phyloP scores from a whole-genome alignment of 2,113 vertebrate genomes.

The Bostrychus sinensis region DNA sequence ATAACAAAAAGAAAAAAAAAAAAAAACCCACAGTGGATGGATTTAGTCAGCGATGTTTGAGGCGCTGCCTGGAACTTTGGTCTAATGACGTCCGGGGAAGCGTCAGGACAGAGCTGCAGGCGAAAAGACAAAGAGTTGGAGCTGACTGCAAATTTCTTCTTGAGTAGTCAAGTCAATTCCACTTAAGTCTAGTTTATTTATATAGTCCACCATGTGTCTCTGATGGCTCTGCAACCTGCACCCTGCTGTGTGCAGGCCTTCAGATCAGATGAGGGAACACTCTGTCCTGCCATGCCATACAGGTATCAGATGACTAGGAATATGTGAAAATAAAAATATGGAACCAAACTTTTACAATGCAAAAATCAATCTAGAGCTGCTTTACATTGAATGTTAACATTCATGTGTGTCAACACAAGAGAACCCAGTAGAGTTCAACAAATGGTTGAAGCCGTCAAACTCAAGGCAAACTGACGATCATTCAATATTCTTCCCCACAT shows the following conservation, averaged over 20 bases:
- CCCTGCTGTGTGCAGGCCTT: background rate
- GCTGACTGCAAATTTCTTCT: constrained; percentile 6
- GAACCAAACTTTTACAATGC: background rate
- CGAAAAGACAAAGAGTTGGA: constrained; percentile 14
- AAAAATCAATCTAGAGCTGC: background rate
- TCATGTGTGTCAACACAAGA: no score
- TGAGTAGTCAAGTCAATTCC: constrained; percentile 30
- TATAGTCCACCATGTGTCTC: constrained; percentile 3
- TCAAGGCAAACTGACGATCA: background rate
- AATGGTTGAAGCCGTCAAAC: background rate
- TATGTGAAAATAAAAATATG: background rate
- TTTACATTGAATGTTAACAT: no score
- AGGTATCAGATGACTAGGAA: background rate
- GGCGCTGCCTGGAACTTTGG: constrained; percentile 40
- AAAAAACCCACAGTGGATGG: constrained; percentile 28
- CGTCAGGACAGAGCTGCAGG: constrained; percentile 8
- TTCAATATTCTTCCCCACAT: background rate
- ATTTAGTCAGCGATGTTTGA: constrained; percentile 40
- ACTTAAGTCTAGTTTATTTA: constrained; percentile 22
- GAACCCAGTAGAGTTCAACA: background rate
- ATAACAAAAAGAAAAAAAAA: constrained; percentile 23
- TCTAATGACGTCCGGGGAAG: constrained; percentile 33
- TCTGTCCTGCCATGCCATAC: background rate
- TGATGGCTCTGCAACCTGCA: background rate
- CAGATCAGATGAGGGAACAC: background rate